Percentiles rank a stretch among this genome's conserved stretches.
Conservation (phyloP, 2,797 vertebrate species). For the Paedocypris micromegethes region DNA sequence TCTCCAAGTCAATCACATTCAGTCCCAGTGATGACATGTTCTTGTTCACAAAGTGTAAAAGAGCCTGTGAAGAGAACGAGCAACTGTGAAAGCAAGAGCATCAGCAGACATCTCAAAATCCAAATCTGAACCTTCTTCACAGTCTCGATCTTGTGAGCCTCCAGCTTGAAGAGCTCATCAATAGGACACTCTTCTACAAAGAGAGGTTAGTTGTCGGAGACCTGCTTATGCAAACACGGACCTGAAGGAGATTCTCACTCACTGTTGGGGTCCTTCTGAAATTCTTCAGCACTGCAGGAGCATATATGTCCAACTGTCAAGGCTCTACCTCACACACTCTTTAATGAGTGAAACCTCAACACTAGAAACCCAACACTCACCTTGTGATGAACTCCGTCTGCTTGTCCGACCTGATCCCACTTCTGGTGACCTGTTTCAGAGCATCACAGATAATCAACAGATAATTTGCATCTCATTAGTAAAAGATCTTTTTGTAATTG, state of each 20-base stretch:
- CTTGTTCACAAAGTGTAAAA: constrained; percentile 83
- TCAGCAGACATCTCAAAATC: no score
- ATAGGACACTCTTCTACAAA: constrained; percentile 72
- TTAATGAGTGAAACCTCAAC: no score
- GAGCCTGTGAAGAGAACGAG: constrained; percentile 62
- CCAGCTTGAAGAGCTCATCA: constrained; percentile 79
- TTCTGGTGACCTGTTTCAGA: constrained; percentile 66
- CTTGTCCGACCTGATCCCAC: constrained; percentile 74
- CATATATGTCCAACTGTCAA: neutral
- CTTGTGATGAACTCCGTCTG: constrained; percentile 72
- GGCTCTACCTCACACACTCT: constrained; percentile 59
- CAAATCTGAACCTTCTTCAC: constrained; percentile 77
- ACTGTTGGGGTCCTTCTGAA: constrained; percentile 51
- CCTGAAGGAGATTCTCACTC: constrained; percentile 49
- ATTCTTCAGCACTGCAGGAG: constrained; percentile 43
- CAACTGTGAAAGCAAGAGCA: neutral
- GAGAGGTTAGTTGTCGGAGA: constrained; percentile 24
- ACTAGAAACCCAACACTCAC: no score
- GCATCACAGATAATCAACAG: no score
- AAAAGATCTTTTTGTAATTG: constrained; percentile 2
- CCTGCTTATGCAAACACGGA: constrained; percentile 29
- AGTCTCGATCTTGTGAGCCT: constrained; percentile 75
- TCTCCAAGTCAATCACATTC: constrained; percentile 74
- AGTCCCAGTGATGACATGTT: constrained; percentile 77
- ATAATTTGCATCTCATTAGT: neutral